Percentiles rank a stretch among this genome's conserved stretches.
phyloP scores from a whole-genome alignment of 1,140 invertebrate species.

The Asbolus verrucosus region DNA sequence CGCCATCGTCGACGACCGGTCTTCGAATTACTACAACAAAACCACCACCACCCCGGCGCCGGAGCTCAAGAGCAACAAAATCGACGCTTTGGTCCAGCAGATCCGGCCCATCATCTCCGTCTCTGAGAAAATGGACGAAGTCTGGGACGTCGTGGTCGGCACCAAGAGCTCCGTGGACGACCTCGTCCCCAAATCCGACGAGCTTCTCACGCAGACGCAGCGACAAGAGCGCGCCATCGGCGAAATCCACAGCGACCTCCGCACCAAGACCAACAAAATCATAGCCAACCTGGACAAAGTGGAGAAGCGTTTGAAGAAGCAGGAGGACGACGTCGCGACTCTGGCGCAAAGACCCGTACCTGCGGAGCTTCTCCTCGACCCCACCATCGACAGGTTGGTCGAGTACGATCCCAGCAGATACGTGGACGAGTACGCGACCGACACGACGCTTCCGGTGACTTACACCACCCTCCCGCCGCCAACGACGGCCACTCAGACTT shows the following conservation, averaged over 20 bases:
- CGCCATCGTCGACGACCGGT: constrained; percentile 76
- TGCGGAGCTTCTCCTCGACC: constrained; percentile 77
- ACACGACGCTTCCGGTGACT: constrained; percentile 59
- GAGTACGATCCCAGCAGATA: constrained; percentile 78
- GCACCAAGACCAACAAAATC: constrained; percentile 85
- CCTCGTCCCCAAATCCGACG: constrained; percentile 86
- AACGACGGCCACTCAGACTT: constrained; percentile 61
- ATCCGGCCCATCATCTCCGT: constrained; percentile 86
- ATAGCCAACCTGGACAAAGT: constrained; percentile 89
- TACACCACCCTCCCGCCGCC: constrained; percentile 63
- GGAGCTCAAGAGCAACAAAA: constrained; percentile 75
- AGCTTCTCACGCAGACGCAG: constrained; percentile 85
- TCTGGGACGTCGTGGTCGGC: constrained; percentile 88
- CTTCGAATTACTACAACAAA: constrained; percentile 56
- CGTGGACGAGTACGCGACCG: constrained; percentile 55
- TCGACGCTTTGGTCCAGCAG: constrained; percentile 81
- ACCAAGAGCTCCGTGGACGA: constrained; percentile 88
- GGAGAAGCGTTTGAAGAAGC: constrained; percentile 84
- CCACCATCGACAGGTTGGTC: constrained; percentile 80
- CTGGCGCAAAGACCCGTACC: constrained; percentile 79
- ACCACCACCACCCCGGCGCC: constrained; percentile 70
- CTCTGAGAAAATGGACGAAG: constrained; percentile 89
- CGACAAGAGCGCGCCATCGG: constrained; percentile 87
- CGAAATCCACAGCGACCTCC: constrained; percentile 86
- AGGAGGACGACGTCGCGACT: constrained; percentile 80